These are phyloP conservation scores for Apostichopus japonicus DNA, from an alignment of 35 echinoderm and acorn worm genomes.

Conservation along the genomic window DNA sequence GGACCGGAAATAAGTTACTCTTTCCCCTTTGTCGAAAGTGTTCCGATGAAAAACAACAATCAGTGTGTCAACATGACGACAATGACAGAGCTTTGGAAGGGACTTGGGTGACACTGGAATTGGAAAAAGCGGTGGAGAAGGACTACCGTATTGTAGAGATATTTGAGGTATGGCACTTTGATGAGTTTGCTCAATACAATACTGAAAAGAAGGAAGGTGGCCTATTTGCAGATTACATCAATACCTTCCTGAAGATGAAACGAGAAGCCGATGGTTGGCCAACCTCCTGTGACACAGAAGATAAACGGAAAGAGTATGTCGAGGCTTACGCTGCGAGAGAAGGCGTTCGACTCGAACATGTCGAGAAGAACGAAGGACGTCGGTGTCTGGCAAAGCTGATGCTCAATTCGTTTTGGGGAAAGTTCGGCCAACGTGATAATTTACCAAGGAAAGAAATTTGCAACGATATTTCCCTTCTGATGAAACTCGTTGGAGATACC, in stretches of 20 bases:
- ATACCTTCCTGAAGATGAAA: conserved; percentile 8
- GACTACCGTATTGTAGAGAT: conserved; percentile 66
- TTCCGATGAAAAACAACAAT: not conserved
- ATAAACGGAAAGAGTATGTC: not conserved
- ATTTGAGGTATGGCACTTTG: not conserved
- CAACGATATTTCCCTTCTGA: not conserved
- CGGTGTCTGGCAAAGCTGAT: conserved; percentile 38
- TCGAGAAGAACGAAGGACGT: conserved; percentile 25
- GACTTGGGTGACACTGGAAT: conserved; percentile 53
- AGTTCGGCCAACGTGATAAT: conserved; percentile 28
- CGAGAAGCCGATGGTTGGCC: not conserved
- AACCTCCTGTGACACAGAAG: not conserved
- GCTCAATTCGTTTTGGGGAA: conserved; percentile 56
- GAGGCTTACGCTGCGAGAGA: not conserved
- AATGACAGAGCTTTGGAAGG: conserved; percentile 42
- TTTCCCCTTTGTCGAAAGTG: conserved; percentile 65
- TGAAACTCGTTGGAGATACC: not conserved
- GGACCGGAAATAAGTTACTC: not conserved
- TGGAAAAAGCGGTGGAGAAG: conserved; percentile 69
- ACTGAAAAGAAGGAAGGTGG: not conserved
- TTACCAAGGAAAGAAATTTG: not conserved
- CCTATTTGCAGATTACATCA: conserved; percentile 36
- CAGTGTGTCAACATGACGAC: conserved; percentile 44
- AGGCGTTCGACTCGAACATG: not conserved
- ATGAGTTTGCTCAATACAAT: not conserved